These are phyloP conservation scores for Peromyscus polionotus DNA, from an alignment of 2,113 vertebrate genomes.

Conservation along the genomic window DNA sequence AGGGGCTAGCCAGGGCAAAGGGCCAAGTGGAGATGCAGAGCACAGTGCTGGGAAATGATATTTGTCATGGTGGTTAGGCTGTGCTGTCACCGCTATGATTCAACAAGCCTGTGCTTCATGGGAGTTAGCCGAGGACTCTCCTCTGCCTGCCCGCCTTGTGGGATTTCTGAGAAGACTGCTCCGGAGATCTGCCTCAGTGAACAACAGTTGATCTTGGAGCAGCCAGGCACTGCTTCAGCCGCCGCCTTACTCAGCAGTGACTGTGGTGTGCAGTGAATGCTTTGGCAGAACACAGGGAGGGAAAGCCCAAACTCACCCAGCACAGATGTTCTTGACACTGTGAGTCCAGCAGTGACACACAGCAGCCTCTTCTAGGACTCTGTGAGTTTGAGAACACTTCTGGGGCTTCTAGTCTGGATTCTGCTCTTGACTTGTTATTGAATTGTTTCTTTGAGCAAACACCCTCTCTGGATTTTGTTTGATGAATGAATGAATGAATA, in stretches of 20 bases:
- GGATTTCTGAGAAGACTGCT: conserved; percentile 39
- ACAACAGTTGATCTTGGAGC: not conserved
- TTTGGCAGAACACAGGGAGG: not conserved
- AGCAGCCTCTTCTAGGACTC: not conserved
- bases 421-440: not conserved
- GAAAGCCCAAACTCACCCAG: not conserved
- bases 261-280: accelerated
- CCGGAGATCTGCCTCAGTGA: not conserved
- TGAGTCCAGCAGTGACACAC: not conserved
- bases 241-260: not conserved
- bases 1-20: not conserved
- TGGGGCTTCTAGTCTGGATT: conserved; percentile 3
- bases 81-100: not conserved
- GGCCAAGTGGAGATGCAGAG: not conserved
- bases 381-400: not conserved
- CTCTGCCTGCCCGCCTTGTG: not conserved
- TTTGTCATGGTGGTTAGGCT: not conserved
- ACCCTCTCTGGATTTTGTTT: not conserved
- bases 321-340: not conserved
- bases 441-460: conserved; percentile 25
- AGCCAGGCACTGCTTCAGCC: not conserved
- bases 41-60: not conserved
- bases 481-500: not conserved
- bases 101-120: not conserved
- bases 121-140: not conserved